Conservation (phyloP, 2,797 vertebrate genomes). For the Phoeniculus purpureus region DNA sequence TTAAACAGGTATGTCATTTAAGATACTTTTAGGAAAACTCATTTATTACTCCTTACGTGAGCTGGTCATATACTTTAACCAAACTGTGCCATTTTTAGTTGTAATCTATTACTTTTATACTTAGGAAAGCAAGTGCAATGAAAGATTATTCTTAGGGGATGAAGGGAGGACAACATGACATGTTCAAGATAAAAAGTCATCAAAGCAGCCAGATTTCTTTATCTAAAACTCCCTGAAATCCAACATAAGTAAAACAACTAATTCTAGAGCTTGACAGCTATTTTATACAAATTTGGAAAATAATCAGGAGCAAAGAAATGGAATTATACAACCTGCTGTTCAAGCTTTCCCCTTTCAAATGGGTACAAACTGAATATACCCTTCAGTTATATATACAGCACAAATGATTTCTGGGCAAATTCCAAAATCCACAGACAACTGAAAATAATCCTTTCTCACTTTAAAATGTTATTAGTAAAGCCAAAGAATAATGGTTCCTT, state of each 20-base stretch:
- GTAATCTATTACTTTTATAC: conserved; percentile 43
- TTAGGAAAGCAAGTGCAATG: conserved; percentile 33
- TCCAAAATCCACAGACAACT: neutral
- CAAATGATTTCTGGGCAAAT: neutral
- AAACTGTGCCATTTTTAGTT: conserved; percentile 42
- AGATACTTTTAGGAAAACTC: conserved; percentile 2
- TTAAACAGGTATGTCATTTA: neutral
- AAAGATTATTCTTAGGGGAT: conserved; percentile 23
- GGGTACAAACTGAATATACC: neutral
- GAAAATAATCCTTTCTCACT: neutral
- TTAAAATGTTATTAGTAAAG: neutral
- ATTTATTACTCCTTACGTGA: neutral
- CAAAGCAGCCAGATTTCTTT: conserved; percentile 21
- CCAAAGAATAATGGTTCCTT: neutral
- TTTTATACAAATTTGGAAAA: conserved; percentile 40
- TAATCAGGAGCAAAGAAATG: neutral
- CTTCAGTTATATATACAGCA: neutral
- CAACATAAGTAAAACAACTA: conserved; percentile 9
- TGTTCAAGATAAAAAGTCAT: conserved; percentile 30
- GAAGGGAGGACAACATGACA: conserved; percentile 13
- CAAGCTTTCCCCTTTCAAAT: neutral
- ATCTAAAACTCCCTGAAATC: conserved; percentile 27
- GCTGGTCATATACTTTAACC: neutral
- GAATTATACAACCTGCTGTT: conserved; percentile 1
- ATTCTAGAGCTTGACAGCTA: neutral